Evolutionary conservation across 2,888 invertebrate species (phyloP).

Genomic region (Hirtodrosophila trivittata): DNA sequence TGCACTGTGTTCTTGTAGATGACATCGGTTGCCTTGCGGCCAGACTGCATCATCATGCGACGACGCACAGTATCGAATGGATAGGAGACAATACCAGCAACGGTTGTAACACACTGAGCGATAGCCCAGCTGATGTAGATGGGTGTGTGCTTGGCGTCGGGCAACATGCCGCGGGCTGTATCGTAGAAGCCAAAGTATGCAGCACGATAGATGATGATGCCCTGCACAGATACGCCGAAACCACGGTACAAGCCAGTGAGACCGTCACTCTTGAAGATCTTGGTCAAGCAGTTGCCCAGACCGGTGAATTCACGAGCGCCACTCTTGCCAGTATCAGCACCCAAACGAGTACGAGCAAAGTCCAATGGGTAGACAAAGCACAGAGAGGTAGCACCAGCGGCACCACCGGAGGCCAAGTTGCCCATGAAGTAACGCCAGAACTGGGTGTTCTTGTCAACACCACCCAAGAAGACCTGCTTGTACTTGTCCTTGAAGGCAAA

Average conservation of each 20-base stretch:
- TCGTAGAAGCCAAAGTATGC: constrained; percentile 98
- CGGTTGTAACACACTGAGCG: constrained; percentile 93
- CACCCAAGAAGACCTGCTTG: constrained; percentile 93
- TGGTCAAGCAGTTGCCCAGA: constrained; percentile 93
- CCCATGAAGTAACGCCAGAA: constrained; percentile 95
- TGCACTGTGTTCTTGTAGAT: constrained; percentile 96
- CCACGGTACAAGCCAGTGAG: constrained; percentile 95
- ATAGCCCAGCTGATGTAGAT: constrained; percentile 97
- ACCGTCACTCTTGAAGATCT: constrained; percentile 95
- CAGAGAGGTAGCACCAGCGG: constrained; percentile 96
- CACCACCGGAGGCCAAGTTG: constrained; percentile 96
- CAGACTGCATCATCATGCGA: constrained; percentile 99
- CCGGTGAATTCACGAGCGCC: constrained; percentile 94
- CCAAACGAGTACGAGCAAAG: constrained; percentile 95
- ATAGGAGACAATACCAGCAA: constrained; percentile 97
- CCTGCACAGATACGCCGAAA: constrained; percentile 97
- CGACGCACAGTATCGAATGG: constrained; percentile 98
- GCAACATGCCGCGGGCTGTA: constrained; percentile 96
- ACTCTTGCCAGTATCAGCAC: constrained; percentile 94
- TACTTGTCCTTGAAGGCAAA: constrained; percentile 98
- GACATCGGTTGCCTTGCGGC: constrained; percentile 91
- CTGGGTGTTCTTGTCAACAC: constrained; percentile 94
- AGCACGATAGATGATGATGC: constrained; percentile 98
- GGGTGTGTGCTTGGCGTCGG: constrained; percentile 96
- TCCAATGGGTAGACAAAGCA: constrained; percentile 98